Evolutionary conservation across 2,113 vertebrate species (phyloP), one percentile per base, ranked within the genome.

Genomic region (Tretioscincus oriximinensis): DNA sequence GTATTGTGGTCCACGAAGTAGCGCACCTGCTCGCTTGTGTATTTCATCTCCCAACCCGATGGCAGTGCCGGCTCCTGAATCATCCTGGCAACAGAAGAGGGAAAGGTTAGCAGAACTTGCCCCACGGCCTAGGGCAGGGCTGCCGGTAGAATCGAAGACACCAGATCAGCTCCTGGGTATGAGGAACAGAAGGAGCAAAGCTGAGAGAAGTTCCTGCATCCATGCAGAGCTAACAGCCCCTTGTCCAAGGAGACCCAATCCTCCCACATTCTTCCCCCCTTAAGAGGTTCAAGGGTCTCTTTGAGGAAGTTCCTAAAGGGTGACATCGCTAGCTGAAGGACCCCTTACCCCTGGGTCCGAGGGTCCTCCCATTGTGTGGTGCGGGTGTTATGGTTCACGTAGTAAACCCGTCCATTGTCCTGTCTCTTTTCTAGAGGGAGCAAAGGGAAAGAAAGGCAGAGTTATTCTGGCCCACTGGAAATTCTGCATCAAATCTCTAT

Each of bases 1-100:
- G 96, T 97, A 89, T 98, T 99, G 95, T 99, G 98, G 92, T 99
- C 98, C 92, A 99, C 98, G 3, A 99, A 99, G 94, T 99, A 99
- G 73, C 97, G 95, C 81, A 99, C 98, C 1, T 98, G 97, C 93
- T 99, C 98, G 0, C 96, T 97, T 4, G 98, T 99, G 92, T 99
- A 99, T 89, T 99, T 99, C 98, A 99, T 99, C 95, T 99, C 98
- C 98, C 98, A 99, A 84, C 98, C 98, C 0, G 98, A 97, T 1
- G 98, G 98, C 92, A 99, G 91, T 1, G 98, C 97, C 26, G 97
- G 97, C 90, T 99, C 98, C 95, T 99, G 98, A 93, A 99, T 98
- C 98, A 99, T 98, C 94, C 98, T 99, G 93, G 66, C 82, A 84
- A 61, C 21, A 71, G 9, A 65, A 63, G 51, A 41, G 75, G 60